These are phyloP conservation scores for Gryon sp. DNA, from an alignment of 1,140 invertebrate species.

Conservation along the genomic window DNA sequence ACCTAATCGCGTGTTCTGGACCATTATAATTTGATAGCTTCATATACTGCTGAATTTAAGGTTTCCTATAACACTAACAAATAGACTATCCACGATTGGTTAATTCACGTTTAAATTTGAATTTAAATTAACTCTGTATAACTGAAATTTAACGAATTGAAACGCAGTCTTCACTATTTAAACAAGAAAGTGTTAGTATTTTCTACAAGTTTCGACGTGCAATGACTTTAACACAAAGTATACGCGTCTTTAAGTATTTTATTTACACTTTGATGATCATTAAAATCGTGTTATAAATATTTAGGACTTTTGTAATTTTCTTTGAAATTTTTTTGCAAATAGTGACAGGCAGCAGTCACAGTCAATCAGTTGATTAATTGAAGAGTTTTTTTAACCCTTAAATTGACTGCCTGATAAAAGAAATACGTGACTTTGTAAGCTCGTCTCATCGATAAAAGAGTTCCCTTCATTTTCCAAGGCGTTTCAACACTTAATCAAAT, in stretches of 20 bases:
- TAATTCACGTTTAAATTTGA: conserved; percentile 27
- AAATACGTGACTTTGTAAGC: conserved; percentile 56
- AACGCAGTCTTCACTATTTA: too few species aligned
- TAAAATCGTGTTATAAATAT: conserved; percentile 25
- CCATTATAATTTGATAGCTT: conserved; percentile 59
- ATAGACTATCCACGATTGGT: conserved; percentile 7
- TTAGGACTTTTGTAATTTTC: conserved; percentile 5
- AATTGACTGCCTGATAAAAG: conserved; percentile 53
- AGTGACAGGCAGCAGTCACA: conserved; percentile 32
- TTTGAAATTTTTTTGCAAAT: conserved; percentile 16
- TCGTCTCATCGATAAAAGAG: conserved; percentile 12
- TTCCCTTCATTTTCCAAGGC: conserved; percentile 46
- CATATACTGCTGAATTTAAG: conserved; percentile 52
- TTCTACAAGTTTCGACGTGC: too few species aligned
- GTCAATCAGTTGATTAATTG: conserved; percentile 54
- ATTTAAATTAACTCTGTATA: not conserved
- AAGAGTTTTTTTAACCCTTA: conserved; percentile 46
- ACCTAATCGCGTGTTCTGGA: conserved; percentile 53
- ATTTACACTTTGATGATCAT: too few species aligned
- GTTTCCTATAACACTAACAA: conserved; percentile 26
- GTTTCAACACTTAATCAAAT: conserved; percentile 47
- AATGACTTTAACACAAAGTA: too few species aligned
- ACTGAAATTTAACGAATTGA: too few species aligned
- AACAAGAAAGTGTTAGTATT: too few species aligned
- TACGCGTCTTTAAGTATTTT: too few species aligned